Conservation (phyloP, 2,113 vertebrate species). For the Forbesichthys papilliferus region DNA sequence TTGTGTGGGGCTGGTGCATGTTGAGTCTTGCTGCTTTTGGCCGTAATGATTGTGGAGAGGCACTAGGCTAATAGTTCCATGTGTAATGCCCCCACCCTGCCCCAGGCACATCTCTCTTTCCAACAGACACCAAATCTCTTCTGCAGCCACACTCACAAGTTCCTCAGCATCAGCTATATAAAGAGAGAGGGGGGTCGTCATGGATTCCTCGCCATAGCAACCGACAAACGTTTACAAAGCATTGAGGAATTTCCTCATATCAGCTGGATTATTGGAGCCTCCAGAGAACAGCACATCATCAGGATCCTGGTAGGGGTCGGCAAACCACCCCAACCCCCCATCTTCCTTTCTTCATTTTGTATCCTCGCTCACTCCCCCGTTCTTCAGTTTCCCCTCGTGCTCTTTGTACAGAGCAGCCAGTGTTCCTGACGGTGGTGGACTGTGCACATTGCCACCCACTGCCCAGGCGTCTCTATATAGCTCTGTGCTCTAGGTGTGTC, state of each 20-base stretch:
- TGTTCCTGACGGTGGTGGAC: no score
- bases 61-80: constrained; percentile 6
- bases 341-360: neutral
- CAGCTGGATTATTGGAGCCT: constrained; percentile 84
- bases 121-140: constrained; percentile 46
- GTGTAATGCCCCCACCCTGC: neutral
- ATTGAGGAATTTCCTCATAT: constrained; percentile 86
- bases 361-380: constrained; percentile 10
- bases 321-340: constrained; percentile 57
- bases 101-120: constrained; percentile 40
- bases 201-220: constrained; percentile 82
- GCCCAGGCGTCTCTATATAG: no score
- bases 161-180: constrained; percentile 73
- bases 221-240: constrained; percentile 84
- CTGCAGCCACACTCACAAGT: constrained; percentile 70
- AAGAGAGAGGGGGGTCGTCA: constrained; percentile 66
- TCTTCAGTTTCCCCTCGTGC: constrained; percentile 29
- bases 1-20: constrained; percentile 10
- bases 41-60: constrained; percentile 13
- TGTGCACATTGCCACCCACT: no score
- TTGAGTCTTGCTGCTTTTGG: constrained; percentile 27
- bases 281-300: constrained; percentile 70
- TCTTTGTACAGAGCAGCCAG: neutral
- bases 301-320: constrained; percentile 50
- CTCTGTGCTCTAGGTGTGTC: no score